Base-by-base conservation (phyloP, 1,140 invertebrate genomes). In the Ceratoteleas bidentatus region DNA sequence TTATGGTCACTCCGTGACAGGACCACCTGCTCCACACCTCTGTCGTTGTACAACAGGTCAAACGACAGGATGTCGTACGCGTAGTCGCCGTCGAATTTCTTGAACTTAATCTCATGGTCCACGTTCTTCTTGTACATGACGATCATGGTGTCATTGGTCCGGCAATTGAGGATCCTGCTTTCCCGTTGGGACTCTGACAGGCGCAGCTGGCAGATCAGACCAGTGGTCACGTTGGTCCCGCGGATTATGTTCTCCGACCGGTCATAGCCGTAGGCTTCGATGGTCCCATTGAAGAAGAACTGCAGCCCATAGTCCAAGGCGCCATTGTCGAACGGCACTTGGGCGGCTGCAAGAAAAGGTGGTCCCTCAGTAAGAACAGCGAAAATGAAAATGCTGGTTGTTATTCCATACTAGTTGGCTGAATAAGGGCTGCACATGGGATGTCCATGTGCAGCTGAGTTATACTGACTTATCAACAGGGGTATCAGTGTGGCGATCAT, bases 21-120 rank as follows among this genome's bases (percentile, higher is more conserved):
- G 15, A 62, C 45, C 3, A 61, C 13, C 3, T 45, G n/a, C 0
- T 61, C 13, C 32, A 61, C 8, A 34, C 68, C 68, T 45, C 54
- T 61, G 8, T 62, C 40, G 8, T 72, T 47, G 9, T 61, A 72
- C 0, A 72, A 24, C 6, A 61, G 40, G 16, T 72, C 68, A 38
- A 72, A 60, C 0, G 11, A 15, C 8, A 40, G 2, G 52, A 50
- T 50, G 2, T 49, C 15, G 5, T 69, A 58, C 2, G 54, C 32
- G 33, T 58, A 69, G 49, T 69, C 65, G 11, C 52, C 52, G 7
- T 56, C 38, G 1, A 3, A 10, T 43, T 54, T 56, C 15, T 34
- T 32, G 9, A 34, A 56, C 24, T 34, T 3, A 0, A 45, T 47
- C 8, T 66, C 54, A 3, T 40, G 11, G 9, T 56, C n/a, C 0